These are phyloP conservation scores for Phrynocephalus vlangalii DNA, from an alignment of 2,797 vertebrate genomes.

Conservation along the genomic window DNA sequence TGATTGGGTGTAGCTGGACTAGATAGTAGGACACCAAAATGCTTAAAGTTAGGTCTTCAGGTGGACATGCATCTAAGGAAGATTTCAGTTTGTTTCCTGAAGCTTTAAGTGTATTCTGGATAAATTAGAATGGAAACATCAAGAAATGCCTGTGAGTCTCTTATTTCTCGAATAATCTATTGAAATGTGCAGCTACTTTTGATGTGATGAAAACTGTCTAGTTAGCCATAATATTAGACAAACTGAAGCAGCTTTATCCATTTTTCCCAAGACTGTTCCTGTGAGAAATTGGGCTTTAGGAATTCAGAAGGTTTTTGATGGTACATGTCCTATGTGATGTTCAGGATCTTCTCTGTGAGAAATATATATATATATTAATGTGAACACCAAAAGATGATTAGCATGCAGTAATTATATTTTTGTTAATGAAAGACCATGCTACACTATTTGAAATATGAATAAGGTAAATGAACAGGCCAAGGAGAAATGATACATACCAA, in stretches of 20 bases:
- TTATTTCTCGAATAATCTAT: too few relatives aligned
- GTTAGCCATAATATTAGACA: too few relatives aligned
- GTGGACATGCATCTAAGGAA: too few relatives aligned
- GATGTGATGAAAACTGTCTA: too few relatives aligned
- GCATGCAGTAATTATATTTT: conserved; percentile 7
- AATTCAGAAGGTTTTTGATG: neutral
- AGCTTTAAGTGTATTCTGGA: too few relatives aligned
- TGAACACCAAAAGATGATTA: neutral
- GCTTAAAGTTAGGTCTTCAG: too few relatives aligned
- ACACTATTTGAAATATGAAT: conserved; percentile 16
- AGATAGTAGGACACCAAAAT: too few relatives aligned
- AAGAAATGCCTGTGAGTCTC: too few relatives aligned
- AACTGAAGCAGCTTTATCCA: neutral
- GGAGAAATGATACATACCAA: neutral
- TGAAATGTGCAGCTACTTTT: too few relatives aligned
- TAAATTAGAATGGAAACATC: too few relatives aligned
- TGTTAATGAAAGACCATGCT: neutral
- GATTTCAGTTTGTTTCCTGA: too few relatives aligned
- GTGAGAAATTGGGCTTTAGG: neutral
- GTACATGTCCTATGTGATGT: neutral
- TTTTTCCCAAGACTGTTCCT: neutral
- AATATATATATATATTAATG: neutral
- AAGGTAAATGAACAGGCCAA: neutral
- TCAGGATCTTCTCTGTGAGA: neutral
- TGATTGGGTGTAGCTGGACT: too few relatives aligned